These are phyloP conservation scores for Labroides dimidiatus DNA, from an alignment of 2,797 vertebrate genomes.

Conservation along the genomic window DNA sequence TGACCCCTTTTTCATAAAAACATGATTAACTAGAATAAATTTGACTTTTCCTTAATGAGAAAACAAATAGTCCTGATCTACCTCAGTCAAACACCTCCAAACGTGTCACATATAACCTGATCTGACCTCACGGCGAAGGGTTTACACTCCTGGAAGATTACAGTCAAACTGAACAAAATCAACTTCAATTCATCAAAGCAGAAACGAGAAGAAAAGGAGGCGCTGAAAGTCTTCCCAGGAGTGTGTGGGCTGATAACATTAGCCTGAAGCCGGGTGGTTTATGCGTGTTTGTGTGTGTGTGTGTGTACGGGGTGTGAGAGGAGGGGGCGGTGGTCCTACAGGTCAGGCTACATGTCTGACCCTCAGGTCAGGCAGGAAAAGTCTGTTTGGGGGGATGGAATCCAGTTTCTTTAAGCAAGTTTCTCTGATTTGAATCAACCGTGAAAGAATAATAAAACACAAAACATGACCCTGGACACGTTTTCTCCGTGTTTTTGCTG, in stretches of 20 bases:
- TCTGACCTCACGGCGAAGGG: not conserved
- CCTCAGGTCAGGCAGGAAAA: conserved; percentile 35
- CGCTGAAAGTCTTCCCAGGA: not conserved
- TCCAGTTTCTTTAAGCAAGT: not conserved
- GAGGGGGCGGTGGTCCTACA: not conserved
- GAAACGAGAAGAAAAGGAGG: not conserved
- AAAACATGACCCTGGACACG: not conserved
- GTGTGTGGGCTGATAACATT: not conserved
- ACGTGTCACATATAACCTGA: not conserved
- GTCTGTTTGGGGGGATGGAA: conserved; percentile 1
- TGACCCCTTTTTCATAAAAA: not conserved
- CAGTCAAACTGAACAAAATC: not conserved
- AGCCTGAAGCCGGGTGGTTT: not conserved
- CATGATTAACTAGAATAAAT: too few species aligned
- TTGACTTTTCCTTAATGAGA: too few species aligned
- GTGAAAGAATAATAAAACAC: not conserved
- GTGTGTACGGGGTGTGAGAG: not conserved
- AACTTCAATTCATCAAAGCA: not conserved
- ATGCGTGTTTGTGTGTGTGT: not conserved
- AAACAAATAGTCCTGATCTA: too few species aligned
- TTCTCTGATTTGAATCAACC: not conserved
- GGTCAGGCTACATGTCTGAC: conserved; percentile 17
- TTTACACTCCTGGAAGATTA: not conserved
- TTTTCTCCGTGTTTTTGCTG: not conserved
- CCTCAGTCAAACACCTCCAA: too few species aligned